phyloP scores from a whole-genome alignment of 1,140 invertebrate genomes.

The Aricia agestis region DNA sequence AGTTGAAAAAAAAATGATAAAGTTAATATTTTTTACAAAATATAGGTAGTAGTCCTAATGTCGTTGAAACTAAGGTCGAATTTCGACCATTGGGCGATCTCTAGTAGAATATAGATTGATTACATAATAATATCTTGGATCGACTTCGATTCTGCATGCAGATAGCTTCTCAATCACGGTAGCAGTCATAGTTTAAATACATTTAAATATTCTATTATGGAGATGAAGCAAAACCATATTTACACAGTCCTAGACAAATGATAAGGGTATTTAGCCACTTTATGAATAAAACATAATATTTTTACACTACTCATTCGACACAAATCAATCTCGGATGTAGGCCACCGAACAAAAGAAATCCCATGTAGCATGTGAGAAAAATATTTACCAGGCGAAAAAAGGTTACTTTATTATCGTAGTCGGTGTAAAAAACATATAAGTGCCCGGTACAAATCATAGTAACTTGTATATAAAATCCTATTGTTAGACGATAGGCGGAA shows the following conservation, averaged over 20 bases:
- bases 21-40: too few relatives aligned
- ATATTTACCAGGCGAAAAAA: not conserved
- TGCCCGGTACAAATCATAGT: constrained; percentile 12
- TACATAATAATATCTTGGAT: too few relatives aligned
- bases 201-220: too few relatives aligned
- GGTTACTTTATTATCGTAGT: not conserved
- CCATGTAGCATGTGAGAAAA: not conserved
- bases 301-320: not conserved
- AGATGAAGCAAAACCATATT: not conserved
- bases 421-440: not conserved
- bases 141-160: too few relatives aligned
- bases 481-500: constrained; percentile 27
- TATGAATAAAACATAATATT: not conserved
- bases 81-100: too few relatives aligned
- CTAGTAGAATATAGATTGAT: too few relatives aligned
- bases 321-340: not conserved
- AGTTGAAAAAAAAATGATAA: too few relatives aligned
- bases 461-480: constrained; percentile 22
- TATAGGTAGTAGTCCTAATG: too few relatives aligned
- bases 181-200: too few relatives aligned
- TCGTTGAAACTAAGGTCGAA: too few relatives aligned
- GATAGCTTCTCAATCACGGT: too few relatives aligned
- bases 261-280: not conserved
- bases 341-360: not conserved
- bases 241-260: not conserved